These are phyloP conservation scores for Rhopalosiphum nymphaeae DNA, from an alignment of 2,888 invertebrate species.

Conservation along the genomic window DNA sequence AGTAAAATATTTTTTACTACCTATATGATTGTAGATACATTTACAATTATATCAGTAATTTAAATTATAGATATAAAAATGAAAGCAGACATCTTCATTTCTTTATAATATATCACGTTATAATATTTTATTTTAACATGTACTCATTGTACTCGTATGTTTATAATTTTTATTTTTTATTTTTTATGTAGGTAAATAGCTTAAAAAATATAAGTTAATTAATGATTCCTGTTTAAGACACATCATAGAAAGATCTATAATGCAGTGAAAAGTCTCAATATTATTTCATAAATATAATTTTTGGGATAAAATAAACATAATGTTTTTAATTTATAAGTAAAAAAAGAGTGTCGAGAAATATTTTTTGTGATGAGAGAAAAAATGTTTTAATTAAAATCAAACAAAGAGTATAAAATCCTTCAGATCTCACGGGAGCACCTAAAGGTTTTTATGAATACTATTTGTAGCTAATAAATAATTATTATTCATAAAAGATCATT, in stretches of 20 bases:
- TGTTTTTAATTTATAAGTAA: not conserved
- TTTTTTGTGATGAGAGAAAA: not conserved
- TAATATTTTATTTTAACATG: not conserved
- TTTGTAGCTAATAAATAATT: slow-evolving; percentile 14
- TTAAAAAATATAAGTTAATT: not conserved
- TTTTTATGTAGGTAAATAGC: not conserved
- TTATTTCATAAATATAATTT: not conserved
- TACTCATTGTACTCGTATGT: not conserved
- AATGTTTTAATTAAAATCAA: slow-evolving; percentile 38
- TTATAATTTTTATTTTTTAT: not conserved
- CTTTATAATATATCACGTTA: not conserved
- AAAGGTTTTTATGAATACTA: slow-evolving; percentile 9
- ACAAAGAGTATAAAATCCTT: slow-evolving; percentile 17
- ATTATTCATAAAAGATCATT: slow-evolving; percentile 42
- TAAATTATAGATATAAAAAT: not conserved
- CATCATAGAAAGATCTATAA: not conserved
- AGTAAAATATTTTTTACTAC: not conserved
- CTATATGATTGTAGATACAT: not conserved
- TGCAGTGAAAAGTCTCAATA: not conserved
- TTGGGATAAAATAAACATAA: not conserved
- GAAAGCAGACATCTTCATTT: not conserved
- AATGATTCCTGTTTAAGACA: not conserved
- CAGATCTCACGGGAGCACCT: not conserved
- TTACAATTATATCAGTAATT: not conserved
- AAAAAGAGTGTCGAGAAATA: not conserved